Conservation (phyloP, 2,888 invertebrate species). For the Neoitamus cyanurus region DNA sequence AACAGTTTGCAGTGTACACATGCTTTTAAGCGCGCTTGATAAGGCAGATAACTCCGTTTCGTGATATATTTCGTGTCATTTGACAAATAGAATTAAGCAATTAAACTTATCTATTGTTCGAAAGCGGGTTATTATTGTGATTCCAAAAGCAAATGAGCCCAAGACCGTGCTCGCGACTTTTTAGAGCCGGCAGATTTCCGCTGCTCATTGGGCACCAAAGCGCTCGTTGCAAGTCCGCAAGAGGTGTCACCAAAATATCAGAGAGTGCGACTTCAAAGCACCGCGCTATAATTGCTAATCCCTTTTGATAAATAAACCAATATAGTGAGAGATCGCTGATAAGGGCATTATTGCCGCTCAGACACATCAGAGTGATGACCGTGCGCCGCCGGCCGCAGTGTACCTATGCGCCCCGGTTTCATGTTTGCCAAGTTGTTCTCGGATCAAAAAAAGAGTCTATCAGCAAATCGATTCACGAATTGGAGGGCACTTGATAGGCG, state of each 20-base stretch:
- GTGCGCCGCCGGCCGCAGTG: not conserved
- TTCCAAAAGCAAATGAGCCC: not conserved
- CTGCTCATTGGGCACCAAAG: not conserved
- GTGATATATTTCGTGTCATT: constrained; percentile 51
- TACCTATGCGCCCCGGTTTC: not conserved
- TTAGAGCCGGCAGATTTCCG: not conserved
- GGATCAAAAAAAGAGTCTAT: constrained; percentile 15
- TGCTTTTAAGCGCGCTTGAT: constrained; percentile 47
- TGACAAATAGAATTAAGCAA: constrained; percentile 52
- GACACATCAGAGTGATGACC: not conserved
- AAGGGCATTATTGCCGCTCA: constrained; percentile 9
- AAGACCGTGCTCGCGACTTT: constrained; percentile 1
- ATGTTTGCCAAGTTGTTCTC: constrained; percentile 8
- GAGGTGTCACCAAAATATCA: not conserved
- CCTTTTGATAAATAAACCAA: constrained; percentile 64
- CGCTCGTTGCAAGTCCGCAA: not conserved
- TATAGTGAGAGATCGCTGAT: constrained; percentile 52
- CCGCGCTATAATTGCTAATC: constrained; percentile 61
- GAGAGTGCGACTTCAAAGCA: not conserved
- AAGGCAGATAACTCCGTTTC: constrained; percentile 45
- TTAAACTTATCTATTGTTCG: constrained; percentile 51
- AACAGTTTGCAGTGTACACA: constrained; percentile 52
- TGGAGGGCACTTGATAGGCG: constrained; percentile 39
- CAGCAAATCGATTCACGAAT: constrained; percentile 37
- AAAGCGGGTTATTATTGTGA: constrained; percentile 41